Percentiles rank a stretch among this genome's conserved stretches.
phyloP scores from a whole-genome alignment of 2,888 invertebrate genomes.

The Ophraella communa region DNA sequence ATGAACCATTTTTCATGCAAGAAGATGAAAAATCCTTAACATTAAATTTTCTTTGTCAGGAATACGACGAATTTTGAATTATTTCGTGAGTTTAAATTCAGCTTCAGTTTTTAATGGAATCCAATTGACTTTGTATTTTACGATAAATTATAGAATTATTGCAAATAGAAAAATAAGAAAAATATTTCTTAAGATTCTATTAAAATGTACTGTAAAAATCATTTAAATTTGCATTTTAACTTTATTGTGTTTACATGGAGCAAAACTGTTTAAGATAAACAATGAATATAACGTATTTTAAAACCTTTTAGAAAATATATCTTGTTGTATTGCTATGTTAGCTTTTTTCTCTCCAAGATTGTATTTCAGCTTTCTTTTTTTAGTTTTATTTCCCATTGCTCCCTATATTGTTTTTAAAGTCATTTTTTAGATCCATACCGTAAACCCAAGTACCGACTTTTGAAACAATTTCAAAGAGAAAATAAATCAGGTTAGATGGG shows the following conservation, averaged over 20 bases:
- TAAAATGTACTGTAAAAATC: too few relatives aligned
- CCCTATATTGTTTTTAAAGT: neutral
- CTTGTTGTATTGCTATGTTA: too few relatives aligned
- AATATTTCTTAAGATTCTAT: neutral
- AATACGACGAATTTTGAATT: constrained; percentile 20
- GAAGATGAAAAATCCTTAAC: constrained; percentile 28
- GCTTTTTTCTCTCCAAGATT: too few relatives aligned
- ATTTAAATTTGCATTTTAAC: too few relatives aligned
- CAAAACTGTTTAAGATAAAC: too few relatives aligned
- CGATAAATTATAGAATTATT: neutral
- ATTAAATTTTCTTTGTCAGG: constrained; percentile 28
- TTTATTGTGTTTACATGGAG: too few relatives aligned
- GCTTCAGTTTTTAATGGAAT: constrained; percentile 28
- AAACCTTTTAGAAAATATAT: too few relatives aligned
- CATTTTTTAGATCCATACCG: neutral
- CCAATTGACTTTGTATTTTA: constrained; percentile 19
- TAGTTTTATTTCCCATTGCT: neutral
- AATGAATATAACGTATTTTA: too few relatives aligned
- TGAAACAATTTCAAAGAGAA: neutral
- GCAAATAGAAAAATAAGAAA: neutral
- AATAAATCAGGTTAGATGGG: constrained; percentile 38
- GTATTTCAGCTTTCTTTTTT: too few relatives aligned
- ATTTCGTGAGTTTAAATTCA: constrained; percentile 29
- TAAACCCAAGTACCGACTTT: neutral
- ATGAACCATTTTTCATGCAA: constrained; percentile 31